Evolutionary conservation across 2,113 vertebrate genomes (phyloP), one percentile per base, ranked within the genome.

Genomic region (Bubalus kerabau): DNA sequence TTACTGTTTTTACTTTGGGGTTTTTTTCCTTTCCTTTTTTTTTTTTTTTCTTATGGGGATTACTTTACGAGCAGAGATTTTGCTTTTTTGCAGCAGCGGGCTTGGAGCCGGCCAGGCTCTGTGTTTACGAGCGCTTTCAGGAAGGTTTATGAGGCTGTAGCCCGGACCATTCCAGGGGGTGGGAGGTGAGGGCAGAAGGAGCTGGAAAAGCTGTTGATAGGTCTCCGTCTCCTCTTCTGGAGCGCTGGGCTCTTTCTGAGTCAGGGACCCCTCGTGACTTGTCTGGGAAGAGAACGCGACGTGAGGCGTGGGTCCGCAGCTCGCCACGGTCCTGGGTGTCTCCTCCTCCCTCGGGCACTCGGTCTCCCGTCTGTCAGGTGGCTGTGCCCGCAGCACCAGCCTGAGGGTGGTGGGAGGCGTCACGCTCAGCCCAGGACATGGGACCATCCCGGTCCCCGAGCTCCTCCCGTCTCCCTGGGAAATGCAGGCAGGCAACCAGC

Each of bases 1-100:
- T 57, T 36, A 52, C 92, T 82, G 62, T 19, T 89, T 93, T 96
- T 84, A 93, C 64, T 36, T 67, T 21, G 10, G 52, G 83, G n/a
- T 17, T 56, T 62, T 67, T 46, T 74, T 17, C 26, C 16, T 30
- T 30, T 40, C 12, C 48, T 48, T 48, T 15, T 23, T 9, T 7
- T 56, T 74, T 82, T 97, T n/a, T n/a, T 19, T 60, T 81, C 78
- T 97, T 86, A 91, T 84, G 89, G 94, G 85, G 71, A 95, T 94
- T 76, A 90, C 91, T 98, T 98, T 97, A 98, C 0, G 5, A 95
- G 48, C 88, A 84, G 71, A 40, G 78, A 50, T 78, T 96, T 90
- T 96, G 90, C 85, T 74, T 83, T 71, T 92, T 57, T 56, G 54
- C n/a, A 6, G 74, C 64, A 86, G 62, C 93, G 36, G 92, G 43